Percentiles rank a stretch among this genome's conserved stretches.
These are phyloP conservation scores for Hyphantria cunea DNA, from an alignment of 1,140 invertebrate genomes.

Conservation along the genomic window DNA sequence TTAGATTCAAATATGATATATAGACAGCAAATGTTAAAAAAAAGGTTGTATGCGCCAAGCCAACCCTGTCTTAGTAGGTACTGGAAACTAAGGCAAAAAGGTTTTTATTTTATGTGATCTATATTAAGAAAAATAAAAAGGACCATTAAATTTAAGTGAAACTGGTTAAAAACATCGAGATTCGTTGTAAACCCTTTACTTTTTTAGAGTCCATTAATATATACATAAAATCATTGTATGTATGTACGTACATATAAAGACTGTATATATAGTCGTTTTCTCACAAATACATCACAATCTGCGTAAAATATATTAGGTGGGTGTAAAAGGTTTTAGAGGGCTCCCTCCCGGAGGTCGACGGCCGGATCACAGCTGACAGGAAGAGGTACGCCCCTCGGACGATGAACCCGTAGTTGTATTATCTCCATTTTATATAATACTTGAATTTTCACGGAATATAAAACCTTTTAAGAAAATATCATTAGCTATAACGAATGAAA, in stretches of 20 bases:
- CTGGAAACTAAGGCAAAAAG: no score
- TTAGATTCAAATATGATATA: no score
- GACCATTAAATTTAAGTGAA: no score
- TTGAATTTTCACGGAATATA: constrained; percentile 8
- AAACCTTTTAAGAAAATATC: constrained; percentile 29
- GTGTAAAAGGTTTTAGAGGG: constrained; percentile 23
- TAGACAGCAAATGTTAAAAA: no score
- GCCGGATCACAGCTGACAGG: constrained; percentile 65
- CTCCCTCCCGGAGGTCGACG: constrained; percentile 47
- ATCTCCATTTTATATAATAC: constrained; percentile 31
- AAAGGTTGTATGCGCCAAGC: no score
- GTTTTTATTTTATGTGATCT: no score
- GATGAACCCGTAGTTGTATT: constrained; percentile 30
- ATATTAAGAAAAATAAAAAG: no score
- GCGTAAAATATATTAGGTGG: constrained; percentile 19
- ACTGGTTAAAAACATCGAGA: no score
- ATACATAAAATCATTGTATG: background rate
- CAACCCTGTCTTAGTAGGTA: no score
- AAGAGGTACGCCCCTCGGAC: constrained; percentile 36
- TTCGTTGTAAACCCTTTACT: background rate
- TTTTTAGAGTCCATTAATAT: background rate
- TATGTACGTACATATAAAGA: background rate
- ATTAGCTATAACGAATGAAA: constrained; percentile 9
- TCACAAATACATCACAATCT: constrained; percentile 16
- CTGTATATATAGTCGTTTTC: constrained; percentile 1